phyloP scores from a whole-genome alignment of 1,140 invertebrate species.

The Samia ricini region DNA sequence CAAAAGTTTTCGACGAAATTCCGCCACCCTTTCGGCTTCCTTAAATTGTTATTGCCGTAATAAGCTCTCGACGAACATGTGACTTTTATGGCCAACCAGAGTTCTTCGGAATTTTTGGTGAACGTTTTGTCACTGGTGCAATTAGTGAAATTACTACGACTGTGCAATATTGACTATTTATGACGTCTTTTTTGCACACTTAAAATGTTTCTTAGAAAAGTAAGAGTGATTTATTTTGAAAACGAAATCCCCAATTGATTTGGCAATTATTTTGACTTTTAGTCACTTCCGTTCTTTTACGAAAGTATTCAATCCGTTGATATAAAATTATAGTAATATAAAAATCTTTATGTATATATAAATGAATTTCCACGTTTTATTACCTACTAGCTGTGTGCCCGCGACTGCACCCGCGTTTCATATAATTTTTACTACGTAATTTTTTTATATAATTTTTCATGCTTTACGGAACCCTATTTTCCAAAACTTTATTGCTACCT shows the following conservation, averaged over 20 bases:
- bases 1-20: slow-evolving; percentile 68
- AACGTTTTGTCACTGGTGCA: slow-evolving; percentile 51
- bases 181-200: slow-evolving; percentile 27
- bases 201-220: slow-evolving; percentile 5
- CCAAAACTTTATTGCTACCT: too few relatives aligned
- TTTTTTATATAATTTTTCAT: too few relatives aligned
- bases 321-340: too few relatives aligned
- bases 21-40: slow-evolving; percentile 66
- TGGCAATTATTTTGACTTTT: neutral
- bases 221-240: neutral
- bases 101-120: slow-evolving; percentile 55
- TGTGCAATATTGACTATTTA: slow-evolving; percentile 38
- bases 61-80: slow-evolving; percentile 60
- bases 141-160: slow-evolving; percentile 32
- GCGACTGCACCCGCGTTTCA: too few relatives aligned
- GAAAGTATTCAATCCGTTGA: neutral
- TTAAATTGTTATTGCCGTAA: slow-evolving; percentile 73
- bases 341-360: too few relatives aligned
- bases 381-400: too few relatives aligned
- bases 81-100: slow-evolving; percentile 64
- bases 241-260: slow-evolving; percentile 3
- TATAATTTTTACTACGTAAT: too few relatives aligned
- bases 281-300: neutral
- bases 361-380: too few relatives aligned
- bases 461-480: too few relatives aligned